These are phyloP conservation scores for Ceratosolen fusciceps DNA, from an alignment of 1,140 invertebrate species.

Conservation along the genomic window DNA sequence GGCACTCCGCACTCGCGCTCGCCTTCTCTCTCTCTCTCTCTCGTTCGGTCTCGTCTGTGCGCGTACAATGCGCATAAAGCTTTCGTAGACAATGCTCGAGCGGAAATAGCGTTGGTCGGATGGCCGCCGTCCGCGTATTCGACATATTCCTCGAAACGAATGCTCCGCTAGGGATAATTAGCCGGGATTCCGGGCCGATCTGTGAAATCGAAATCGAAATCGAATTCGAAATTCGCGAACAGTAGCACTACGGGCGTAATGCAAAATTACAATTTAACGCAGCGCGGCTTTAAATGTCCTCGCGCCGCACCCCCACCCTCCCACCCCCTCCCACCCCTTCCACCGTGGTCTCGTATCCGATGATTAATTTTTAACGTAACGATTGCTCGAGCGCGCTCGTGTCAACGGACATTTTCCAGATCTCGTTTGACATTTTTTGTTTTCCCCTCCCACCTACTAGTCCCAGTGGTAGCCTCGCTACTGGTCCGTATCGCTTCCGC, in stretches of 20 bases:
- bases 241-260: not conserved
- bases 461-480: too few species aligned
- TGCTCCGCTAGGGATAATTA: constrained; percentile 33
- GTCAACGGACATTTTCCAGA: not conserved
- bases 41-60: not conserved
- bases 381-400: not conserved
- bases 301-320: constrained; percentile 18
- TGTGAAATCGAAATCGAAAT: too few species aligned
- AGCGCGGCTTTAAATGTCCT: not conserved
- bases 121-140: constrained; percentile 3
- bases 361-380: constrained; percentile 38
- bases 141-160: not conserved
- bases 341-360: too few species aligned
- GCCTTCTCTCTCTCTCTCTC: not conserved
- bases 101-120: constrained; percentile 30
- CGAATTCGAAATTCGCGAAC: not conserved
- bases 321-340: too few species aligned
- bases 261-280: constrained; percentile 48
- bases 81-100: not conserved
- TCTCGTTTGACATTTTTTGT: not conserved
- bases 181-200: not conserved
- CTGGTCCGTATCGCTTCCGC: not conserved
- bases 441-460: not conserved
- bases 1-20: not conserved
- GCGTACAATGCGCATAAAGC: not conserved